Evolutionary conservation across 2,797 vertebrate genomes (phyloP).

Genomic region (Syngnathus acus): DNA sequence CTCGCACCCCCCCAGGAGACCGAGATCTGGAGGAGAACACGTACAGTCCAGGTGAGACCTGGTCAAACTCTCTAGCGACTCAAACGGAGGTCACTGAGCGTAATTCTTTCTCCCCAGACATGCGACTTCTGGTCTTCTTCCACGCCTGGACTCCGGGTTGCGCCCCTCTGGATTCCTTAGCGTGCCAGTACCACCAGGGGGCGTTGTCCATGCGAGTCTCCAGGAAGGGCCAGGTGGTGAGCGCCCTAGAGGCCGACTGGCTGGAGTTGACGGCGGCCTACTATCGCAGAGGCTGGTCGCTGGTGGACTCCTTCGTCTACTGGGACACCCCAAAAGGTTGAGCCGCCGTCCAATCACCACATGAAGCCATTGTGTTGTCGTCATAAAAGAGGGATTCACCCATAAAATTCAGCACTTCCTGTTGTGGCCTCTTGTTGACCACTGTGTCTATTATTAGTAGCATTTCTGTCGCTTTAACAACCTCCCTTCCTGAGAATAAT

Average conservation of each 20-base stretch:
- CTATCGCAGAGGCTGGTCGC: constrained; percentile 88
- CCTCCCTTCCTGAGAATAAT: constrained; percentile 57
- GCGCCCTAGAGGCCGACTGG: constrained; percentile 93
- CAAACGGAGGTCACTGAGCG: neutral
- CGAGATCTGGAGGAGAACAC: constrained; percentile 64
- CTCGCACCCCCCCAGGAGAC: constrained; percentile 73
- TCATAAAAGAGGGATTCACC: constrained; percentile 15
- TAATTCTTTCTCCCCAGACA: constrained; percentile 41
- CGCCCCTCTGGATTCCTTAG: constrained; percentile 69
- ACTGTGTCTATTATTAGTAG: constrained; percentile 59
- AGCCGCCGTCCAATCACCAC: neutral
- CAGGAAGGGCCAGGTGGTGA: constrained; percentile 85
- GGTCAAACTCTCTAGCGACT: neutral
- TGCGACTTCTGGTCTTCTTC: constrained; percentile 72
- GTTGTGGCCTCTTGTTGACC: constrained; percentile 36
- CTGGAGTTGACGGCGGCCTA: constrained; percentile 89
- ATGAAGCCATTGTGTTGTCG: neutral
- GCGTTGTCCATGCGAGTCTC: constrained; percentile 85
- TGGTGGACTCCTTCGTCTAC: constrained; percentile 90
- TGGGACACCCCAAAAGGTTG: constrained; percentile 84
- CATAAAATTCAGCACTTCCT: constrained; percentile 34
- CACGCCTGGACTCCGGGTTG: constrained; percentile 72
- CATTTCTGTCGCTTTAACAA: constrained; percentile 6
- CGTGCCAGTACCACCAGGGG: constrained; percentile 88
- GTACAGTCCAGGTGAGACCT: constrained; percentile 68